Base-by-base conservation (phyloP, 2,113 vertebrate genomes). In the Lanius collurio region DNA sequence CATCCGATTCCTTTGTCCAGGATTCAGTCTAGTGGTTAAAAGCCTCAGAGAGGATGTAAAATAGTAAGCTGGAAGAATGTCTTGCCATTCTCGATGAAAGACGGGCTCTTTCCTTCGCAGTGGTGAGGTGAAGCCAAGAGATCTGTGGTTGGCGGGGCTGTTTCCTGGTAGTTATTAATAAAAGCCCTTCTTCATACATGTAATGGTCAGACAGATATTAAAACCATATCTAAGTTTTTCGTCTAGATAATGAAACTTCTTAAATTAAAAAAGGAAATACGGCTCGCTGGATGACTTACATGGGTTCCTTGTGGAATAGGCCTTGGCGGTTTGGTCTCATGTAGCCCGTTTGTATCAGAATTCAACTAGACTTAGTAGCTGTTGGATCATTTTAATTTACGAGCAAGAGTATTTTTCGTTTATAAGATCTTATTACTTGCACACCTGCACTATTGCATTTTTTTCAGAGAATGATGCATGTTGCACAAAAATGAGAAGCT, bases 11-110 rank as follows among this genome's bases (percentile, higher is more conserved):
- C 69, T 96, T 30, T 95, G 88, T 96, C 47, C 47, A 84, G 24
- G 90, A 60, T 94, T 93, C 62, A 60, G 85, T 64, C 69, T 81
- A 23, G 78, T 91, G 74, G 94, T 90, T 83, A 53, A 89, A 94
- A 92, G 90, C n/a, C 50, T 50, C 82, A 21, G 70, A 88, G 90
- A 67, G 52, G 41, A 87, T 73, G 56, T 63, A 87, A 89, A 94
- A 65, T 8, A 75, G 44, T 69, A 78, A 50, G 49, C 52, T 76
- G 60, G 79, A 67, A 24, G 90, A 91, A 95, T 89, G 71, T 52
- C 14, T 89, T 94, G 63, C 49, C 47, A 7, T 75, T 65, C 49
- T 15, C 7, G 39, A 83, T 94, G 92, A 83, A 80, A 92, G 90
- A 65, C 2, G 0, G 9, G 53, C 22, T 26, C 63, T 49, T 50